phyloP scores from a whole-genome alignment of 2,888 invertebrate genomes.

The Notodonta ziczac region DNA sequence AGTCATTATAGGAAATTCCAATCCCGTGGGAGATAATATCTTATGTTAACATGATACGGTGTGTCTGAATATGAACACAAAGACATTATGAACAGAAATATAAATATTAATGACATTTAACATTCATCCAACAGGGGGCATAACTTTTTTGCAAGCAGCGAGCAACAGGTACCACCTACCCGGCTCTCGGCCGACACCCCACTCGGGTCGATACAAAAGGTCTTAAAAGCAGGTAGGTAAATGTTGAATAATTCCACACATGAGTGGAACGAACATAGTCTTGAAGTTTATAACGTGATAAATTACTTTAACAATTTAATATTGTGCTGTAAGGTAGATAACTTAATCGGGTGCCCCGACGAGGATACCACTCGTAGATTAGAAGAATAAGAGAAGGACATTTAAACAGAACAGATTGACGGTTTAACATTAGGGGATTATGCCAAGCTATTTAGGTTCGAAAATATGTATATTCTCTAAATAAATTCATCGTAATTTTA shows the following conservation, averaged over 20 bases:
- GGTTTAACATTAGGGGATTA: too few relatives aligned
- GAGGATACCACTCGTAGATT: too few relatives aligned
- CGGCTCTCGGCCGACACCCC: conserved; percentile 28
- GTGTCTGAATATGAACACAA: conserved; percentile 23
- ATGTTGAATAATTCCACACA: conserved; percentile 14
- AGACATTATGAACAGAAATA: conserved; percentile 24
- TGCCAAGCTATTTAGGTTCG: too few relatives aligned
- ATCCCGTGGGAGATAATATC: not conserved
- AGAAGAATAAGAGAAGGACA: too few relatives aligned
- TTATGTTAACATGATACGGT: conserved; percentile 23
- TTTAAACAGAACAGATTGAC: too few relatives aligned
- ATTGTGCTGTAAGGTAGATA: not conserved
- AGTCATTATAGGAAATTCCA: not conserved
- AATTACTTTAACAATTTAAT: not conserved
- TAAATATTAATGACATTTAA: conserved; percentile 33
- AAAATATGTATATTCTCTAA: not conserved
- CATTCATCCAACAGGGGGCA: conserved; percentile 35
- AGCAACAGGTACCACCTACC: conserved; percentile 43
- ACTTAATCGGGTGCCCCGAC: too few relatives aligned
- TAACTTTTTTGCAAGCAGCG: conserved; percentile 46
- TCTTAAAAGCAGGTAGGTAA: conserved; percentile 41
- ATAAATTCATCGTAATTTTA: not conserved
- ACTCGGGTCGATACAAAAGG: conserved; percentile 30
- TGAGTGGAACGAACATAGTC: conserved; percentile 1
- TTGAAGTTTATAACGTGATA: not conserved